phyloP scores from a whole-genome alignment of 2,113 vertebrate genomes.

The Crypturellus undulatus region DNA sequence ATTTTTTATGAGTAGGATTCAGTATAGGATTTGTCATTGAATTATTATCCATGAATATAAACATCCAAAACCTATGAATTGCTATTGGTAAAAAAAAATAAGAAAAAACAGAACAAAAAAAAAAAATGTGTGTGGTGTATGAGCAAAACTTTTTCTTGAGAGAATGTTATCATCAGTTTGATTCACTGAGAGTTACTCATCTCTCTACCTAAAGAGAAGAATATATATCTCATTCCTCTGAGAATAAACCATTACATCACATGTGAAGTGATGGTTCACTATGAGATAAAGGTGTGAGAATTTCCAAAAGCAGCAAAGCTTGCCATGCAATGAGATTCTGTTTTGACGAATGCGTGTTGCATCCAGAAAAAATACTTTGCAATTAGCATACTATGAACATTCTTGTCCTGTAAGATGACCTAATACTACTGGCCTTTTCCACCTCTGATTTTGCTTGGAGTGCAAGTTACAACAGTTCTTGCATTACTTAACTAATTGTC shows the following conservation, averaged over 20 bases:
- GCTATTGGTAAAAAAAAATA: neutral
- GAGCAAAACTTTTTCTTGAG: neutral
- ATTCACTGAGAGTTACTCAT: conserved; percentile 51
- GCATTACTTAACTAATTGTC: conserved; percentile 23
- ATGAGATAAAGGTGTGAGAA: neutral
- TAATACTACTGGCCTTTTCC: conserved; percentile 12
- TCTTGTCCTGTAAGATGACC: neutral
- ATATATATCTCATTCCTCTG: neutral
- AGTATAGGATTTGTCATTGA: neutral
- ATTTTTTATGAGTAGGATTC: neutral
- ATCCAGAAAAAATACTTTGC: neutral
- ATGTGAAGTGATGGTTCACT: neutral
- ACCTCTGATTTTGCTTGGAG: neutral
- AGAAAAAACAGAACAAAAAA: too few relatives aligned
- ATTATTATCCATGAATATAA: neutral
- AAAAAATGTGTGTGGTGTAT: neutral
- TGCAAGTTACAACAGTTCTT: conserved; percentile 48
- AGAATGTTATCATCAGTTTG: conserved; percentile 24
- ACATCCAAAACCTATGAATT: neutral
- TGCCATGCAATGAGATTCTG: neutral
- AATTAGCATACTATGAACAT: neutral
- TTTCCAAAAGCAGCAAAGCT: neutral
- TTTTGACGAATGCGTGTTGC: neutral
- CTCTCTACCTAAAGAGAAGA: conserved; percentile 15
- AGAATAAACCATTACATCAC: conserved; percentile 20